Percentiles rank a stretch among this genome's conserved stretches.
Evolutionary conservation across 2,797 vertebrate genomes (phyloP).

Genomic region (Linurgus olivaceus): DNA sequence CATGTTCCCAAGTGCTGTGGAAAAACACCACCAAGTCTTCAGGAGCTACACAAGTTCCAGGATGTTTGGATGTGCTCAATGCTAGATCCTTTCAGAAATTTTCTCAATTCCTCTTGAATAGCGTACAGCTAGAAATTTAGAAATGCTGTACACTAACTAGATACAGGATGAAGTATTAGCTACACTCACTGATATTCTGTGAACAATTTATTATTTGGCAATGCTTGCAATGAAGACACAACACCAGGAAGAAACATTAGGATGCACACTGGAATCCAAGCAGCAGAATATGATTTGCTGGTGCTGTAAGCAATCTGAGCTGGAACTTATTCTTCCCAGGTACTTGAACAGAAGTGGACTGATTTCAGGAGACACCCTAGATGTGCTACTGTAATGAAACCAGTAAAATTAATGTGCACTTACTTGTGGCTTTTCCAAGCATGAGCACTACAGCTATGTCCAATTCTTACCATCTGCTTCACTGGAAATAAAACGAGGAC

Average conservation of each 20-base stretch:
- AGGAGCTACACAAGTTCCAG: not conserved
- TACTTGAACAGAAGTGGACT: not conserved
- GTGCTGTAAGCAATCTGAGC: not conserved
- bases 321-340: not conserved
- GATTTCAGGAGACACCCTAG: not conserved
- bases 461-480: not conserved
- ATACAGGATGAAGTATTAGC: not conserved
- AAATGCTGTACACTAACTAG: not conserved
- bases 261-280: not conserved
- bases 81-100: not conserved
- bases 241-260: not conserved
- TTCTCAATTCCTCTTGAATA: not conserved
- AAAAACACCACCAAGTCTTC: not conserved
- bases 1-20: not conserved
- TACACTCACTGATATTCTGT: not conserved
- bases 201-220: not conserved
- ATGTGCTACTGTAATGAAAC: not conserved
- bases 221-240: not conserved
- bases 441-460: not conserved
- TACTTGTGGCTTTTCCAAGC: not conserved
- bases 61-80: not conserved
- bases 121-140: not conserved
- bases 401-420: not conserved
- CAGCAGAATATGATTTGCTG: not conserved
- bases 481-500: not conserved